A percentile compares a stretch with the other conserved stretches of the same genome.
Conservation (phyloP, 2,113 vertebrate genomes). For the Gasterosteus aculeatus region DNA sequence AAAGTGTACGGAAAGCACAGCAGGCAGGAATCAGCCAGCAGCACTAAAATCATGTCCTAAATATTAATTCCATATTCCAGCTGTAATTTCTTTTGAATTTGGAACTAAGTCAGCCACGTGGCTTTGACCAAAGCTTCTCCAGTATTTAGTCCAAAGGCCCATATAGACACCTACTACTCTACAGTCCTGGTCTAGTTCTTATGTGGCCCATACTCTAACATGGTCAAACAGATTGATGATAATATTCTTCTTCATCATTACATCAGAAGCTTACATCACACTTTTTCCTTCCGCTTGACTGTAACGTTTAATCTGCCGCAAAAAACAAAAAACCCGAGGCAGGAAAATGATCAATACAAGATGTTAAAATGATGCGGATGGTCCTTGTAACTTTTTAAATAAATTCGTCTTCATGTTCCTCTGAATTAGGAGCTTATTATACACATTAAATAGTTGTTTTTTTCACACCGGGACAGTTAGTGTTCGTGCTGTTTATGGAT, state of each 20-base stretch:
- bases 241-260: neutral
- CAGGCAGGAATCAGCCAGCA: conserved; percentile 23
- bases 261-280: neutral
- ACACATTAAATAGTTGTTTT: neutral
- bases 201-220: conserved; percentile 14
- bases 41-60: neutral
- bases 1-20: conserved; percentile 12
- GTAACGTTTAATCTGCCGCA: neutral
- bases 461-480: neutral
- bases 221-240: neutral
- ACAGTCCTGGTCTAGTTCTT: conserved; percentile 15
- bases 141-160: neutral
- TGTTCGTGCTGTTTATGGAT: conserved; percentile 66
- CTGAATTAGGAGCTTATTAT: conserved; percentile 2
- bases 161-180: neutral
- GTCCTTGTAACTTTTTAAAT: neutral
- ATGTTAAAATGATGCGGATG: too few species aligned
- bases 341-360: neutral
- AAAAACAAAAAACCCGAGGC: neutral
- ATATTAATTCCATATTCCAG: neutral
- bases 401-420: neutral
- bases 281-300: neutral
- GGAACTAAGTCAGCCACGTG: neutral
- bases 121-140: neutral
- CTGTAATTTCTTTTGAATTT: neutral